Percentiles rank a stretch among this genome's conserved stretches.
Conservation (phyloP, 2,888 invertebrate genomes). For the Ormyrus pomaceus region DNA sequence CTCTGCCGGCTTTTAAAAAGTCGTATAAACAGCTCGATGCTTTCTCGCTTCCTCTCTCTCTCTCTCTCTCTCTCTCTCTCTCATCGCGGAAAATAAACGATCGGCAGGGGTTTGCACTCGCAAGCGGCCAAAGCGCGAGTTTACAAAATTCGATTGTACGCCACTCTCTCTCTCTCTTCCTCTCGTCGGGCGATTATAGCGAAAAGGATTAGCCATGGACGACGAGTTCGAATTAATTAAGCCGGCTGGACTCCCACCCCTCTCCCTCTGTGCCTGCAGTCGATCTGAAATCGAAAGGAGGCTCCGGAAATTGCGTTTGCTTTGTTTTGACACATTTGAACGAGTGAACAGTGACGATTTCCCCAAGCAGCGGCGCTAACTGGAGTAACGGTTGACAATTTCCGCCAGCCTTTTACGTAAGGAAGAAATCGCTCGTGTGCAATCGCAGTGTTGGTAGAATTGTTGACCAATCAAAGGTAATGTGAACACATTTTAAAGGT, state of each 20-base stretch:
- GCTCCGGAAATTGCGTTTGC: slow-evolving; percentile 43
- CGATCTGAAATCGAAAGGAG: slow-evolving; percentile 36
- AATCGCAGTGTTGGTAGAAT: too few species aligned
- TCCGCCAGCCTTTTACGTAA: neutral
- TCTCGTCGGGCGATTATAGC: slow-evolving; percentile 51
- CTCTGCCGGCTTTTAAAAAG: slow-evolving; percentile 26
- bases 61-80: slow-evolving; percentile 15
- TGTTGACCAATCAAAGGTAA: too few species aligned
- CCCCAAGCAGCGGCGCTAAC: neutral
- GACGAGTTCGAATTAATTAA: slow-evolving; percentile 64
- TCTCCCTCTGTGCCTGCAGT: neutral
- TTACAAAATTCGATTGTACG: slow-evolving; percentile 58
- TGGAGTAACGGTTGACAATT: neutral
- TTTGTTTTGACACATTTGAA: slow-evolving; percentile 41
- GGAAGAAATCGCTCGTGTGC: too few species aligned
- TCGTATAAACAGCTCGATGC: slow-evolving; percentile 31
- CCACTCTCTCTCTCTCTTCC: neutral
- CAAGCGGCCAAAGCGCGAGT: slow-evolving; percentile 54
- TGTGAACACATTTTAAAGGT: too few species aligned
- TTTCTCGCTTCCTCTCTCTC: neutral
- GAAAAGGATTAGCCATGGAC: slow-evolving; percentile 61
- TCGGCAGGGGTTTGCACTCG: neutral
- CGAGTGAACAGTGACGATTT: slow-evolving; percentile 3
- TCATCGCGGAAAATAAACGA: slow-evolving; percentile 25
- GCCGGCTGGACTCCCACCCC: slow-evolving; percentile 51